Base-by-base conservation (phyloP, 2,888 invertebrate species). In the Shargacucullia verbasci region DNA sequence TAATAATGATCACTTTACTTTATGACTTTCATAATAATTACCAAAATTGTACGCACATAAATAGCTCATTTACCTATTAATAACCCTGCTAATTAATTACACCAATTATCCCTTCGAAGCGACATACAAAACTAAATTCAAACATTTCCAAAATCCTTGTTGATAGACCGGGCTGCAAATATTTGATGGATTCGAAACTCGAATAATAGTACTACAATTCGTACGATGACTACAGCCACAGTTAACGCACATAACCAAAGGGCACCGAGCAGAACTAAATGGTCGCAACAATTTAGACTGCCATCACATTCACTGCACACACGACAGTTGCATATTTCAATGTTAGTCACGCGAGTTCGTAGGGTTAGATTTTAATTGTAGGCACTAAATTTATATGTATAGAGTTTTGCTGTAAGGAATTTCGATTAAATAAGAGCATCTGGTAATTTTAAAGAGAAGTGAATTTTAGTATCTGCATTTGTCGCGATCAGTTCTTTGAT, bases 241-340 rank as follows among this genome's bases (percentile, higher is more conserved):
- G 39, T 53, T 49, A 59, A 50, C 38, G 9, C 39, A 56, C 58
- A 65, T 49, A 65, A 61, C 54, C 43, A 68, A 62, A 73, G 81
- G 78, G 81, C 70, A 83, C 78, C 74, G 78, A 65, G 80, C 86
- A 84, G 83, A 80, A 76, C 82, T 82, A 81, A 84, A 77, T 79
- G 46, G 81, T 57, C 73, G 73, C 65, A 70, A 84, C 88, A 86
- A 87, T 90, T 89, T 79, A 76, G 80, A 64, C 80, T 83, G 84
- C 84, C 83, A 82, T 84, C 85, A 82, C 83, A 85, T 84, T 80
- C 84, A 81, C 73, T 73, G 77, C 69, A 72, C 80, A 74, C 54
- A 79, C 81, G 88, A 88, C 90, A 87, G 83, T 85, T 85, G 87
- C 87, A 92, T 91, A 90, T 91, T 89, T 91, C 89, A 87, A 79